Percentiles rank a stretch among this genome's conserved stretches.
These are phyloP conservation scores for Dasyurus viverrinus DNA, from an alignment of 2,113 vertebrate species.

Conservation along the genomic window DNA sequence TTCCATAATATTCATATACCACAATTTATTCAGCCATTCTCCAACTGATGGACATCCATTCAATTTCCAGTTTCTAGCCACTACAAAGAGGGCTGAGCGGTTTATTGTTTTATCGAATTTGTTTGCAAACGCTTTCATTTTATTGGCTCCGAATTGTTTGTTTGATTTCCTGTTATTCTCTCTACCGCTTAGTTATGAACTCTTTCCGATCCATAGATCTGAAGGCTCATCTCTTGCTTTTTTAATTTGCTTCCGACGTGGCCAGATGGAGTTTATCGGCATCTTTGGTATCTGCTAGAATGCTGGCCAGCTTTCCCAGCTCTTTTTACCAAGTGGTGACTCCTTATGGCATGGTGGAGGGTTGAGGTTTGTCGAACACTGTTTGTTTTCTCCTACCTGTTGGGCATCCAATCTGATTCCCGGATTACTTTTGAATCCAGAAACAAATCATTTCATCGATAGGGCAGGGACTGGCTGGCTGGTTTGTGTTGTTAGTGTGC, in stretches of 20 bases:
- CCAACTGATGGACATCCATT: too few relatives aligned
- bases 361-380: too few relatives aligned
- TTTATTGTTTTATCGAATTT: neutral
- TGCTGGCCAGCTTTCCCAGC: neutral
- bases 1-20: too few relatives aligned
- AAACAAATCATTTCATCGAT: neutral
- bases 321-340: neutral
- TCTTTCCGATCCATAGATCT: neutral
- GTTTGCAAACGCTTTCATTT: neutral
- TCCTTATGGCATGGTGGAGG: neutral
- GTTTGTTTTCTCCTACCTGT: neutral
- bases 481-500: neutral
- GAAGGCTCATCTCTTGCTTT: neutral
- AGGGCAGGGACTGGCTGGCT: neutral
- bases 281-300: neutral
- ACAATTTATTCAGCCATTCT: too few relatives aligned
- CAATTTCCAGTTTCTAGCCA: too few relatives aligned
- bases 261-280: neutral
- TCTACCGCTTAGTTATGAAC: neutral
- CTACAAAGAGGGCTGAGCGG: too few relatives aligned
- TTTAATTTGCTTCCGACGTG: neutral
- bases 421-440: neutral
- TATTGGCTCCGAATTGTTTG: neutral
- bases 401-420: neutral
- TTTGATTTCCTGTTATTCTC: neutral